Evolutionary conservation across 1,140 invertebrate species (phyloP).

Genomic region (Drosophila ananassae): DNA sequence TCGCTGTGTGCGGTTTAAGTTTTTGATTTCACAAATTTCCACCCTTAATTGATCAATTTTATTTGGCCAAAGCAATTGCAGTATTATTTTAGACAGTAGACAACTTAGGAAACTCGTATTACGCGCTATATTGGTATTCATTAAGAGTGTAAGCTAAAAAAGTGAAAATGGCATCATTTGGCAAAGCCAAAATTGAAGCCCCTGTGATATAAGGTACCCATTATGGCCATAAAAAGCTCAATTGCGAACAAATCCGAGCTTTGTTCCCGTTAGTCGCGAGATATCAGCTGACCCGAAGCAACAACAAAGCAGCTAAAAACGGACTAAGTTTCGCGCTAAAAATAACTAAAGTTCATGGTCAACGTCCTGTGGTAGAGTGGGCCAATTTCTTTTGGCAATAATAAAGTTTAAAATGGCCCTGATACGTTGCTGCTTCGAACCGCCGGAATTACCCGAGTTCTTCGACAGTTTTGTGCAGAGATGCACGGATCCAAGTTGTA

Average conservation of each 20-base stretch:
- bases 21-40: slow-evolving; percentile 13
- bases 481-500: slow-evolving; percentile 92
- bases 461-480: slow-evolving; percentile 90
- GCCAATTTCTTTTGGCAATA: background rate
- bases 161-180: slow-evolving; percentile 41
- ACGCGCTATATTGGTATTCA: slow-evolving; percentile 27
- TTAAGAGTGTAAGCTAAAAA: slow-evolving; percentile 19
- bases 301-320: slow-evolving; percentile 16
- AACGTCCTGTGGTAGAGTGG: slow-evolving; percentile 12
- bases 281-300: slow-evolving; percentile 63
- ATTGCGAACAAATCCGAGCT: slow-evolving; percentile 42
- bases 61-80: slow-evolving; percentile 2
- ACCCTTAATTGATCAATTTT: slow-evolving; percentile 2
- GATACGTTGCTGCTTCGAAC: slow-evolving; percentile 91
- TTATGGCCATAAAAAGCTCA: slow-evolving; percentile 45
- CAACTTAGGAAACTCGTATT: slow-evolving; percentile 1
- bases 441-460: slow-evolving; percentile 88
- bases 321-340: slow-evolving; percentile 29
- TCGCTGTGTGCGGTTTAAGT: slow-evolving; percentile 41
- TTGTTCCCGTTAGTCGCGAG: slow-evolving; percentile 44
- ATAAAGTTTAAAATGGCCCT: slow-evolving; percentile 86
- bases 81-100: background rate
- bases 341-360: slow-evolving; percentile 67
- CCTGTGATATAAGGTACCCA: slow-evolving; percentile 48
- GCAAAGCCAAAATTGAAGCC: slow-evolving; percentile 24